Base-by-base conservation (phyloP, 2,888 invertebrate species). In the Hemithea aestivaria region DNA sequence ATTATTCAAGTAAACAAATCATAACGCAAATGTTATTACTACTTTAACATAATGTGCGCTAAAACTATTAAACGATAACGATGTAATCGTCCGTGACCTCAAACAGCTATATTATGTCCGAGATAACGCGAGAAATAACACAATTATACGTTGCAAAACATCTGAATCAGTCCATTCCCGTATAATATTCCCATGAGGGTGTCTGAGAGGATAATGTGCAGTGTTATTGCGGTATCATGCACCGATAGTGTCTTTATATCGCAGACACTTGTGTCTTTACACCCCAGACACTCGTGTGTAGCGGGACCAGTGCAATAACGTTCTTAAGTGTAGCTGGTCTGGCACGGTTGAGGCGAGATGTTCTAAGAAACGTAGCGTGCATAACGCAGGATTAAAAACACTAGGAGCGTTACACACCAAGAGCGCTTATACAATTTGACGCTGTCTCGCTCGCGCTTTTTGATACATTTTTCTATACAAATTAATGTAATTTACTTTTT, bases 181-280 rank as follows among this genome's bases (percentile, higher is more conserved):
- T 54, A 62, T 60, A 61, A 59, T 56, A 59, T 48, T 38, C 51
- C 62, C 44, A 64, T 69, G 73, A 73, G 61, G 44, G 51, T 55
- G 62, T 62, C 63, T 64, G 64, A 55, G 66, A 53, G 60, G 53
- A 56, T 56, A 61, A 70, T 69, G 69, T 66, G 64, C 57, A 63
- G 58, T 67, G 64, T 74, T 75, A 75, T 70, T 66, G 68, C 61
- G 50, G 58, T 69, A 71, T 75, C 68, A 65, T 72, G 65, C 62
- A 53, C 52, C 52, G 53, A 58, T 51, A 60, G 54, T 62, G 63
- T 63, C 58, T 41, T 53, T 43, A 61, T 60, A 57, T 53, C 52
- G 56, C 54, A 59, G 51, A 58, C 57, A 54, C 59, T 38, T 56
- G 42, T 51, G 26, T 40, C n/a, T 41, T 53, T 43, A 61, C 60